Conservation (phyloP, 2,888 invertebrate genomes). For the Plebejus anna region DNA sequence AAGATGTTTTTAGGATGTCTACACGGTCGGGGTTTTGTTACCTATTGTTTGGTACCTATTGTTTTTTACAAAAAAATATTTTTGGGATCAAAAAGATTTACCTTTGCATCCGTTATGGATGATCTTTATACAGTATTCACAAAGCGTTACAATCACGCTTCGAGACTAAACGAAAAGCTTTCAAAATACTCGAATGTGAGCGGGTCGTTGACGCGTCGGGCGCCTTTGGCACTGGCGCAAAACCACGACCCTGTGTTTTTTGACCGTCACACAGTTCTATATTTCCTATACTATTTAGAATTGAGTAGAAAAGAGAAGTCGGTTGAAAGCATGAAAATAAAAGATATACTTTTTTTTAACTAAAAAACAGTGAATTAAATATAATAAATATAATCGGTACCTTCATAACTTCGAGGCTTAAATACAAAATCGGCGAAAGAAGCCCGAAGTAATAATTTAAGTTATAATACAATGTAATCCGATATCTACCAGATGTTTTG, state of each 20-base stretch:
- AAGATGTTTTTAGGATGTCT: background rate
- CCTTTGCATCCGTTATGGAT: no score
- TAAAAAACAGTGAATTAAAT: background rate
- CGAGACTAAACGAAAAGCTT: constrained; percentile 13
- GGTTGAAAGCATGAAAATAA: background rate
- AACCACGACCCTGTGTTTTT: background rate
- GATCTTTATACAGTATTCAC: no score
- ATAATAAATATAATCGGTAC: no score
- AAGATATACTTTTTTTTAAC: background rate
- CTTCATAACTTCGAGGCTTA: background rate
- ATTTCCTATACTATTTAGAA: background rate
- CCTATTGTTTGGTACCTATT: no score
- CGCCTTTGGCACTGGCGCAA: constrained; percentile 23
- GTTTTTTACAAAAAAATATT: no score
- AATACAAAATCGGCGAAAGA: background rate
- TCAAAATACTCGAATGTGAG: constrained; percentile 21
- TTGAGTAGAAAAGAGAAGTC: background rate
- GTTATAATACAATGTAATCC: background rate
- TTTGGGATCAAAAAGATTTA: no score
- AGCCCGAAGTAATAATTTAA: background rate
- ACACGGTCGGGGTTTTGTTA: no score
- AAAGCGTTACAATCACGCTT: no score
- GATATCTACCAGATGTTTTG: background rate
- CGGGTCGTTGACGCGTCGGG: constrained; percentile 1
- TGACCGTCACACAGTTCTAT: background rate